A percentile compares a stretch with the other conserved stretches of the same genome.
Evolutionary conservation across 1,140 invertebrate species (phyloP).

Genomic region (Epicauta chinensis): DNA sequence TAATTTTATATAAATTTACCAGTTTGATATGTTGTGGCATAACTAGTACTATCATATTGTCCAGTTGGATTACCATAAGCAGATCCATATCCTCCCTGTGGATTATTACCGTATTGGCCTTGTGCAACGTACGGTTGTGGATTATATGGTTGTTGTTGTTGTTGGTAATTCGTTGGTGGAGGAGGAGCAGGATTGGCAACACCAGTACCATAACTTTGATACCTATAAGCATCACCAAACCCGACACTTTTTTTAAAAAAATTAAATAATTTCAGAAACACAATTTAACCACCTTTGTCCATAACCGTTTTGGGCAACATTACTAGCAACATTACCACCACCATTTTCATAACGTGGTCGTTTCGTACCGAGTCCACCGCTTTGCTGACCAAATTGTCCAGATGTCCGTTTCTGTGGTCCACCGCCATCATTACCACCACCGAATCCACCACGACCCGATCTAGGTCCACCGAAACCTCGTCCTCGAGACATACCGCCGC

Average conservation of each 20-base stretch:
- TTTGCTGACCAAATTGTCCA: constrained; percentile 20
- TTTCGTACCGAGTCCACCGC: constrained; percentile 21
- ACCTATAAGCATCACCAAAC: not conserved
- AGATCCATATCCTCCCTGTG: constrained; percentile 15
- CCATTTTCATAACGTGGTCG: constrained; percentile 28
- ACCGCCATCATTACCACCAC: constrained; percentile 13
- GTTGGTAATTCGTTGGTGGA: not conserved
- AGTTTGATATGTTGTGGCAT: constrained; percentile 13
- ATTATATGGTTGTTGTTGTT: constrained; percentile 17
- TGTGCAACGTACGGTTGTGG: constrained; percentile 11
- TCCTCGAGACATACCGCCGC: constrained; percentile 1
- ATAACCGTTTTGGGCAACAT: constrained; percentile 21
- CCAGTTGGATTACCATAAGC: constrained; percentile 4
- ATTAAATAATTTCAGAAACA: not conserved
- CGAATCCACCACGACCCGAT: constrained; percentile 4
- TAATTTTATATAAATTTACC: not conserved
- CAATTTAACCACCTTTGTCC: constrained; percentile 16
- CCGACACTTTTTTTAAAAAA: not conserved
- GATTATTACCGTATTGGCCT: constrained; percentile 12
- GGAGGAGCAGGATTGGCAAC: not conserved
- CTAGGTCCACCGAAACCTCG: constrained; percentile 16
- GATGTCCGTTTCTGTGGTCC: constrained; percentile 14
- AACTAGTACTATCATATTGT: constrained; percentile 16
- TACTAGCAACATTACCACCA: not conserved
- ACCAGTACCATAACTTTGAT: constrained; percentile 9